Conservation (phyloP, 2,113 vertebrate species). For the Labrus mixtus region DNA sequence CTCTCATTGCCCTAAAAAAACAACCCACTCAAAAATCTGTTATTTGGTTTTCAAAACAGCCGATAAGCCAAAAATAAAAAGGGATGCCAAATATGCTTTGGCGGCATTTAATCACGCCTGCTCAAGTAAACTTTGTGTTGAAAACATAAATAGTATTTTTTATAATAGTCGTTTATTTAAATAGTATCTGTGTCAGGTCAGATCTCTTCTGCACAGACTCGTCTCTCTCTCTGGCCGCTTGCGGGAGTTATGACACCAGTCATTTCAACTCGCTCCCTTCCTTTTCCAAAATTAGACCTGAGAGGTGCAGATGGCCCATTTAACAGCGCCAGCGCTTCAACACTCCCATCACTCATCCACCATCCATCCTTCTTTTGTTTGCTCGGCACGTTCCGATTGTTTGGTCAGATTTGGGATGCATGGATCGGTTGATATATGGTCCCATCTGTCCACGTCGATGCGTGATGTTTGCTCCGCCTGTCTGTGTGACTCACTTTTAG, state of each 20-base stretch:
- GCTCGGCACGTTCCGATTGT: slow-evolving; percentile 2
- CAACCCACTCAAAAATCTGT: too few species aligned
- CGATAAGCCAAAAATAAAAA: neutral
- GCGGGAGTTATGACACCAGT: slow-evolving; percentile 23
- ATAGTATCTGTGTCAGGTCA: neutral
- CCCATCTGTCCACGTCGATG: neutral
- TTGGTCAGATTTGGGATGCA: neutral
- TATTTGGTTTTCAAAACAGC: neutral
- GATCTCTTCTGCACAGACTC: neutral
- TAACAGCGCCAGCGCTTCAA: slow-evolving; percentile 2
- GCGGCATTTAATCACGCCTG: neutral
- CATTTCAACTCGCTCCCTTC: slow-evolving; percentile 11
- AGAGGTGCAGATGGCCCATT: slow-evolving; percentile 36
- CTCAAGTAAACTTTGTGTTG: neutral
- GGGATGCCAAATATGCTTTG: neutral
- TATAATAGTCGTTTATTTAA: too few species aligned
- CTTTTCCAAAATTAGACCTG: slow-evolving; percentile 34
- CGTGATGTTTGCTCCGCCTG: neutral
- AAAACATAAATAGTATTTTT: neutral
- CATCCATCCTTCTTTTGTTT: slow-evolving; percentile 19
- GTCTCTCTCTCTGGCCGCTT: slow-evolving; percentile 1
- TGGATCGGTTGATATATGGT: neutral
- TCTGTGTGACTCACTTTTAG: neutral
- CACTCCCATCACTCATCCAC: slow-evolving; percentile 14
- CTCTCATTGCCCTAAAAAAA: neutral